Evolutionary conservation across 2,888 invertebrate genomes (phyloP).

Genomic region (Cataglyphis albicans): DNA sequence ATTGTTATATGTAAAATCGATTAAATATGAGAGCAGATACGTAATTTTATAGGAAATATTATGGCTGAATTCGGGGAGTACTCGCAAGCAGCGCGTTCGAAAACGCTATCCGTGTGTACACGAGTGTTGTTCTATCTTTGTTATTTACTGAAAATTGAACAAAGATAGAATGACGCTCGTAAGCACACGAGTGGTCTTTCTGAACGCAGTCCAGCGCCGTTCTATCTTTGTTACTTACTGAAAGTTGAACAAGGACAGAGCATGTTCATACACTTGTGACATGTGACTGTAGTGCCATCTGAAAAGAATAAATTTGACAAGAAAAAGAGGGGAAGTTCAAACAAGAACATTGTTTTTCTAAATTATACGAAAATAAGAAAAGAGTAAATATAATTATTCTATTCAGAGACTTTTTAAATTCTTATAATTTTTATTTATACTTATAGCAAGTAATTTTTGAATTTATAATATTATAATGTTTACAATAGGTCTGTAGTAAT

Average conservation of each 20-base stretch:
- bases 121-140: no score
- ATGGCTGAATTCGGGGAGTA: no score
- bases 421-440: not conserved
- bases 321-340: not conserved
- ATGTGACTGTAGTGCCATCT: not conserved
- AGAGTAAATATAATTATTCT: not conserved
- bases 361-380: not conserved
- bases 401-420: not conserved
- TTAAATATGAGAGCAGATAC: not conserved
- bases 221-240: no score
- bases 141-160: no score
- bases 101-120: no score
- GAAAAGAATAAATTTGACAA: not conserved
- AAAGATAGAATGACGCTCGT: no score
- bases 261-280: no score
- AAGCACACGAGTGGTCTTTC: no score
- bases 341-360: not conserved
- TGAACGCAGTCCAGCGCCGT: no score
- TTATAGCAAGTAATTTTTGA: not conserved
- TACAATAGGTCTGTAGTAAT: not conserved
- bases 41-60: not conserved
- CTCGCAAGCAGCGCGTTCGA: no score
- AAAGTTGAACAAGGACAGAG: no score
- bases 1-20: constrained; percentile 23
- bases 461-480: not conserved